These are phyloP conservation scores for Drosophila micromelanica DNA, from an alignment of 1,140 invertebrate genomes.

Conservation along the genomic window DNA sequence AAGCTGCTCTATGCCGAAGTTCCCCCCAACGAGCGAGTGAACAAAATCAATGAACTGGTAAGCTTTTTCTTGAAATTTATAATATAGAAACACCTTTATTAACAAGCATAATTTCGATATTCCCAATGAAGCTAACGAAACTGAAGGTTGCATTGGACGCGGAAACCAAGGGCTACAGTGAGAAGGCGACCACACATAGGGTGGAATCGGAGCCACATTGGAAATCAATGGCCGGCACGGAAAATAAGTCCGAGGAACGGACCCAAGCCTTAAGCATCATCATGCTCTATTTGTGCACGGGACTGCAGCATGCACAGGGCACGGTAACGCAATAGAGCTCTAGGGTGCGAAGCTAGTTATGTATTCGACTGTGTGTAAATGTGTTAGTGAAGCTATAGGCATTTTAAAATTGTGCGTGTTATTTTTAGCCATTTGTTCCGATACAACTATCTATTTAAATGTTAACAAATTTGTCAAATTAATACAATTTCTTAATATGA, in stretches of 20 bases:
- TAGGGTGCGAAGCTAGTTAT: conserved; percentile 9
- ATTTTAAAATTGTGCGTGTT: conserved; percentile 62
- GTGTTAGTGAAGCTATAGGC: conserved; percentile 54
- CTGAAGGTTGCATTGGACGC: conserved; percentile 75
- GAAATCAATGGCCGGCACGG: conserved; percentile 85
- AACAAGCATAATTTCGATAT: neutral
- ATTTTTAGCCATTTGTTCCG: conserved; percentile 58
- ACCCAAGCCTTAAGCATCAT: conserved; percentile 91
- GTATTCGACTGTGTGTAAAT: conserved; percentile 38
- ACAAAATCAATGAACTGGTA: conserved; percentile 89
- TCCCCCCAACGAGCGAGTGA: conserved; percentile 86
- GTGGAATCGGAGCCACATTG: conserved; percentile 74
- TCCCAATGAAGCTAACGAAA: conserved; percentile 62
- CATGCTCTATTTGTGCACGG: conserved; percentile 92
- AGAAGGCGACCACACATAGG: conserved; percentile 82
- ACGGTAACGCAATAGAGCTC: conserved; percentile 57
- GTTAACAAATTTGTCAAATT: conserved; percentile 26
- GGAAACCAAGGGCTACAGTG: conserved; percentile 84
- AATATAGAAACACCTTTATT: neutral
- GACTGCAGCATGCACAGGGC: conserved; percentile 87
- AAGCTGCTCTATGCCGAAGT: conserved; percentile 88
- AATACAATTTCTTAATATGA: conserved; percentile 13
- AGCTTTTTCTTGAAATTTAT: conserved; percentile 41
- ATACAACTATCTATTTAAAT: conserved; percentile 36
- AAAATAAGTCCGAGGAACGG: conserved; percentile 88